Conservation (phyloP, 2,888 invertebrate species). For the Mythimna pallens region DNA sequence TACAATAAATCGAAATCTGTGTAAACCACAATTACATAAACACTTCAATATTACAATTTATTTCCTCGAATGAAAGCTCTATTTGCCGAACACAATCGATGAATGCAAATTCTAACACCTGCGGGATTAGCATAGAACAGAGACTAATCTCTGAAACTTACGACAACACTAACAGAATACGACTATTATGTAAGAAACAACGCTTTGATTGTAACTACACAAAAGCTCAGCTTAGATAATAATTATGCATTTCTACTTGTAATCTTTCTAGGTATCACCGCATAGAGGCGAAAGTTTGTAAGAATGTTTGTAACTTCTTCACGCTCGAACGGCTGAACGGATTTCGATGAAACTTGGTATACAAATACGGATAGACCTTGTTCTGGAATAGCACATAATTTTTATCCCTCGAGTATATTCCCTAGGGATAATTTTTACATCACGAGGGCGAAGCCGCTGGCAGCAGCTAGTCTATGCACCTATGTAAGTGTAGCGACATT, state of each 20-base stretch:
- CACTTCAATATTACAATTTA: conserved; percentile 13
- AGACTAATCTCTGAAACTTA: conserved; percentile 37
- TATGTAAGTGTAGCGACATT: too few relatives aligned
- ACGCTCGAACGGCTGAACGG: too few relatives aligned
- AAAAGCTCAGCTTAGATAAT: conserved; percentile 31
- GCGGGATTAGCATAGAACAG: conserved; percentile 45
- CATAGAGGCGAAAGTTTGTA: background rate
- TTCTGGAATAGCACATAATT: too few relatives aligned
- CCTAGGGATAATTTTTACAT: too few relatives aligned
- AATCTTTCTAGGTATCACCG: conserved; percentile 24
- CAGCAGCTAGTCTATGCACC: too few relatives aligned
- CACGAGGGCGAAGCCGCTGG: too few relatives aligned
- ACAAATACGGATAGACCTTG: too few relatives aligned
- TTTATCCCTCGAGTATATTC: too few relatives aligned
- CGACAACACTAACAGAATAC: conserved; percentile 17
- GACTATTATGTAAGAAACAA: conserved; percentile 46
- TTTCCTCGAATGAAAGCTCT: conserved; percentile 36
- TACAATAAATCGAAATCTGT: background rate
- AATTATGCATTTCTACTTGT: conserved; percentile 41
- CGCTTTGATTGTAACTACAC: background rate
- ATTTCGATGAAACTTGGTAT: too few relatives aligned
- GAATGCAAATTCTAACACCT: conserved; percentile 55
- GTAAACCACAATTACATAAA: conserved; percentile 9
- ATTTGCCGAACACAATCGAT: conserved; percentile 40
- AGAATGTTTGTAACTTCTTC: too few relatives aligned